Evolutionary conservation across 2,888 invertebrate genomes (phyloP).

Genomic region (Itoplectis maculator): DNA sequence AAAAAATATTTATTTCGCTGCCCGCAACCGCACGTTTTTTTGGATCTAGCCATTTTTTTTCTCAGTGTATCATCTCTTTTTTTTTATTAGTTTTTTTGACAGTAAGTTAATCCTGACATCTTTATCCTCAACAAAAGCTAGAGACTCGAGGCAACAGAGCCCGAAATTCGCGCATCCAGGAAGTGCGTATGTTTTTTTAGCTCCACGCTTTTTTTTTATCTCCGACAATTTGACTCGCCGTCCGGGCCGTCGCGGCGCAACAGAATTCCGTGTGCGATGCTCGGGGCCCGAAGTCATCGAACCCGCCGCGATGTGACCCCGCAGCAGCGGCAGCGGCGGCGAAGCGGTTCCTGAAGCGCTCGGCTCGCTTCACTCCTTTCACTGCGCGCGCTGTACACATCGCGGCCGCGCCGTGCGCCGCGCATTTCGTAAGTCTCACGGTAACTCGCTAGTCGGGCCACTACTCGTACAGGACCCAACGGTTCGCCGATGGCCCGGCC

Average conservation of each 20-base stretch:
- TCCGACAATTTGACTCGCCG: slow-evolving; percentile 33
- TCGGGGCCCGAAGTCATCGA: slow-evolving; percentile 65
- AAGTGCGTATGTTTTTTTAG: not conserved
- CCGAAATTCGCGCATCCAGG: not conserved
- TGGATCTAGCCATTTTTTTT: not conserved
- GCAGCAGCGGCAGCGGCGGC: slow-evolving; percentile 25
- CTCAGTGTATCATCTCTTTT: not conserved
- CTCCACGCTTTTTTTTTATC: slow-evolving; percentile 1
- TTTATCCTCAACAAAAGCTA: not conserved
- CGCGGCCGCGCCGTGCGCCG: slow-evolving; percentile 18
- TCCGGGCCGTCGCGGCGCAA: not conserved
- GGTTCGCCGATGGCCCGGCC: slow-evolving; percentile 19
- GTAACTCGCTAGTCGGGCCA: slow-evolving; percentile 13
- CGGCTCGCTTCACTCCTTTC: slow-evolving; percentile 63
- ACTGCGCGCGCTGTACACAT: slow-evolving; percentile 30
- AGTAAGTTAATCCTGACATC: too few relatives aligned
- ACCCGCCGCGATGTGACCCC: slow-evolving; percentile 65
- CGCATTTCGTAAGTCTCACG: slow-evolving; percentile 49
- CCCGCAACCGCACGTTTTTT: too few relatives aligned
- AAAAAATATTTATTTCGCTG: too few relatives aligned
- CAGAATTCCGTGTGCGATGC: slow-evolving; percentile 37
- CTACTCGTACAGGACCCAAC: slow-evolving; percentile 1
- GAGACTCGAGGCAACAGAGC: not conserved
- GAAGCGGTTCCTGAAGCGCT: slow-evolving; percentile 56
- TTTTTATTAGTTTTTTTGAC: too few relatives aligned